Evolutionary conservation across 2,797 vertebrate genomes (phyloP).

Genomic region (Gymnocypris eckloni): DNA sequence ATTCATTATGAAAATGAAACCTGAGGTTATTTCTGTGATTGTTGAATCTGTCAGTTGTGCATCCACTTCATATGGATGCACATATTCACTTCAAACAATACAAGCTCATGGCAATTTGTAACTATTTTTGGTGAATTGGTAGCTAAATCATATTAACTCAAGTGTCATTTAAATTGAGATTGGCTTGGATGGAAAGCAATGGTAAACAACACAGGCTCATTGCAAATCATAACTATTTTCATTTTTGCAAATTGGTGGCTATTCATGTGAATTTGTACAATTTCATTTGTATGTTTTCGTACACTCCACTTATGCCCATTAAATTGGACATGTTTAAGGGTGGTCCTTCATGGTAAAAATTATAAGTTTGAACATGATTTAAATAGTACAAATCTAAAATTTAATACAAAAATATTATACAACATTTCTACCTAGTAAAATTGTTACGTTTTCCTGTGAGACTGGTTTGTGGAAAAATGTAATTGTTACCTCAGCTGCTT

Average conservation of each 20-base stretch:
- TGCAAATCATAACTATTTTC: background rate
- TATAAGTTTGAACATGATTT: background rate
- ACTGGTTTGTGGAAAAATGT: background rate
- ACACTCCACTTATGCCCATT: background rate
- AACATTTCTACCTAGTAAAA: too few species aligned
- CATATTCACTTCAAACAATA: background rate
- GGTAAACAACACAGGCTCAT: background rate
- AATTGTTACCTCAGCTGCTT: too few species aligned
- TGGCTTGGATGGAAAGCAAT: background rate
- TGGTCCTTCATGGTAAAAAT: background rate
- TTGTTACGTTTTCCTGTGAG: background rate
- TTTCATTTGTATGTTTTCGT: background rate
- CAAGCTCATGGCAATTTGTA: background rate
- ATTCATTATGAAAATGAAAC: conserved; percentile 9
- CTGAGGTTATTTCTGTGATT: background rate
- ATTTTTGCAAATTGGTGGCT: background rate
- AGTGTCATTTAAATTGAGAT: background rate
- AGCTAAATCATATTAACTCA: background rate
- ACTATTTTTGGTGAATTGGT: background rate
- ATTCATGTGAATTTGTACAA: background rate
- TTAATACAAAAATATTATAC: background rate
- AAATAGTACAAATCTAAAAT: background rate
- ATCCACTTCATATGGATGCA: background rate
- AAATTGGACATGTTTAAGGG: background rate
- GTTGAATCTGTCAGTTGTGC: background rate